Evolutionary conservation across 2,797 vertebrate genomes (phyloP).

Genomic region (Chelmon rostratus): DNA sequence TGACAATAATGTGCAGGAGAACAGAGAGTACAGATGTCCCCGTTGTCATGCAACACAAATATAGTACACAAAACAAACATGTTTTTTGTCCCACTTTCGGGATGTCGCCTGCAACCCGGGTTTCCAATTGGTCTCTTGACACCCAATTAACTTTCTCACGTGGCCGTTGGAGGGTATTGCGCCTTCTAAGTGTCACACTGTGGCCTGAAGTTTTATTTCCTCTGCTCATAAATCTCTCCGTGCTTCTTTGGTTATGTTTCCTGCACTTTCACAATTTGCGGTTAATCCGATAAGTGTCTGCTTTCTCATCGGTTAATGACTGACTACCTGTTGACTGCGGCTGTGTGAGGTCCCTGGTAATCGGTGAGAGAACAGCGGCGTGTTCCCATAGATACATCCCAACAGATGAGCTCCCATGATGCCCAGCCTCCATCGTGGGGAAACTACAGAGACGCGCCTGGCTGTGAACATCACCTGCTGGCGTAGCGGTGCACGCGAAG

Average conservation of each 20-base stretch:
- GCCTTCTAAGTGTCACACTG: neutral
- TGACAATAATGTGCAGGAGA: conserved; percentile 37
- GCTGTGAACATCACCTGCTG: conserved; percentile 33
- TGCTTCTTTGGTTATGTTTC: neutral
- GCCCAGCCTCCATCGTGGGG: conserved; percentile 38
- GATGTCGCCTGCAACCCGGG: conserved; percentile 53
- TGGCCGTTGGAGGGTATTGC: conserved; percentile 2
- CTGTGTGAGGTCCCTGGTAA: conserved; percentile 22
- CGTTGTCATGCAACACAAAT: conserved; percentile 67
- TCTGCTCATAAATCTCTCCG: neutral
- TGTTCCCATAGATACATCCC: conserved; percentile 83
- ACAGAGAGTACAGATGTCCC: conserved; percentile 34
- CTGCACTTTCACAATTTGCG: fast-evolving
- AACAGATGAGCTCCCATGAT: conserved; percentile 79
- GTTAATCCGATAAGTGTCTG: neutral
- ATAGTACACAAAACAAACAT: conserved; percentile 81
- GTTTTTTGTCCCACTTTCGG: conserved; percentile 66
- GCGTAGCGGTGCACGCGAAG: conserved; percentile 20
- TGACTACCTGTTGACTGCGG: conserved; percentile 41
- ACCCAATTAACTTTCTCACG: conserved; percentile 79
- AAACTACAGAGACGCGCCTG: conserved; percentile 6
- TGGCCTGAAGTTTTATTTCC: neutral
- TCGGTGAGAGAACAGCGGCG: conserved; percentile 38
- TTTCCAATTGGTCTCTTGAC: conserved; percentile 74
- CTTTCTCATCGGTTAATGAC: conserved; percentile 28